These are phyloP conservation scores for Ariopsis seemanni DNA, from an alignment of 2,113 vertebrate genomes.

Conservation along the genomic window DNA sequence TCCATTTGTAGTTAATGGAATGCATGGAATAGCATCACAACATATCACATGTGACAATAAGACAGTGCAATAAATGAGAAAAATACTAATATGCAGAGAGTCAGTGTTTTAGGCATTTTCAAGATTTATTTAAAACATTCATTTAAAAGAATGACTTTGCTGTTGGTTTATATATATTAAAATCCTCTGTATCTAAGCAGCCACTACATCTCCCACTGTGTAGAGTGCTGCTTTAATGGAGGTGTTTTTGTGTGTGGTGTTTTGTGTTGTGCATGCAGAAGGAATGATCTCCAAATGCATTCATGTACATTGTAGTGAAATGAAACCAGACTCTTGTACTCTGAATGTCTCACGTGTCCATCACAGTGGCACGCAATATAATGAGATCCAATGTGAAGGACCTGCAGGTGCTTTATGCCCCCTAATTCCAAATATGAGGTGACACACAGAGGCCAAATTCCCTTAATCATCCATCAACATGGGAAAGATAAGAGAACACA, in stretches of 20 bases:
- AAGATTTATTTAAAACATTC: slow-evolving; percentile 1
- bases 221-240: slow-evolving; percentile 53
- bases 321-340: slow-evolving; percentile 57
- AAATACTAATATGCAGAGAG: slow-evolving; percentile 42
- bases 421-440: slow-evolving; percentile 56
- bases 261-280: slow-evolving; percentile 49
- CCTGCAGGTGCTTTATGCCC: slow-evolving; percentile 68
- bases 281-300: slow-evolving; percentile 46
- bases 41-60: slow-evolving; percentile 50
- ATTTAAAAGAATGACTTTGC: background rate
- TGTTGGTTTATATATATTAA: background rate
- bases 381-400: slow-evolving; percentile 59
- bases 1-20: slow-evolving; percentile 61
- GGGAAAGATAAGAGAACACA: no score
- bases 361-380: slow-evolving; percentile 65
- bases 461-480: no score
- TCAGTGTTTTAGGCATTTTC: slow-evolving; percentile 44
- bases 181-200: slow-evolving; percentile 46
- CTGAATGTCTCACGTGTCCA: slow-evolving; percentile 54
- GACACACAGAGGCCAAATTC: no score
- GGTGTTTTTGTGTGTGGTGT: slow-evolving; percentile 43
- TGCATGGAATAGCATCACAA: slow-evolving; percentile 63
- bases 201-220: slow-evolving; percentile 40
- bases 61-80: slow-evolving; percentile 53
- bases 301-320: slow-evolving; percentile 49